Conservation (phyloP, 2,888 invertebrate genomes). For the Epirrhoe alternata region DNA sequence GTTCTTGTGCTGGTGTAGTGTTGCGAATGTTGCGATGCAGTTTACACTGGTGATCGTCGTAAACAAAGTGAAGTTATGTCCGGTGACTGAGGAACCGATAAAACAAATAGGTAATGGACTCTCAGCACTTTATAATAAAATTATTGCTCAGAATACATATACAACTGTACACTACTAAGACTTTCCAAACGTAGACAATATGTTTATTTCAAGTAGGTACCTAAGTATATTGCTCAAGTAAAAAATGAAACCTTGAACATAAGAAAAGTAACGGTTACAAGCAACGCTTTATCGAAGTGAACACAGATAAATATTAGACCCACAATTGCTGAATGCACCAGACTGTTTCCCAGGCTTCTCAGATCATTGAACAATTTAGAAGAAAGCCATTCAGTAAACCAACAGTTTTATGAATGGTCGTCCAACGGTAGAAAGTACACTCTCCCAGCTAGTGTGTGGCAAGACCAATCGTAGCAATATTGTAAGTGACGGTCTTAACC, state of each 20-base stretch:
- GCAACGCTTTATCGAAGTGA: background rate
- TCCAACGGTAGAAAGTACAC: constrained; percentile 44
- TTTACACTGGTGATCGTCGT: constrained; percentile 81
- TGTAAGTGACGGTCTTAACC: constrained; percentile 80
- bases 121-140: no score
- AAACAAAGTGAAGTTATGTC: constrained; percentile 79
- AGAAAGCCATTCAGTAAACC: constrained; percentile 36
- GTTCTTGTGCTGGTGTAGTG: constrained; percentile 62
- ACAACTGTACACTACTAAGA: no score
- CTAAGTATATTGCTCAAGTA: background rate
- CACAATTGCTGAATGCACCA: constrained; percentile 25
- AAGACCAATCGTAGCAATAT: constrained; percentile 68
- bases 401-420: constrained; percentile 42
- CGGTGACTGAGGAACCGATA: constrained; percentile 69
- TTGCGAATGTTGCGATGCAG: constrained; percentile 77
- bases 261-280: constrained; percentile 18
- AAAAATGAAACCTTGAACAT: constrained; percentile 24
- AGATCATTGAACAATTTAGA: constrained; percentile 36
- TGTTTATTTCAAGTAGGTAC: background rate
- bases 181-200: background rate
- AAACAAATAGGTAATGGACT: constrained; percentile 70
- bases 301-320: constrained; percentile 19
- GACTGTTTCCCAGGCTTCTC: constrained; percentile 34
- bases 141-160: no score
- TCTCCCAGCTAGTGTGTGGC: constrained; percentile 58